Evolutionary conservation across 1,140 invertebrate species (phyloP).

Genomic region (Drosophila nigrodunni): DNA sequence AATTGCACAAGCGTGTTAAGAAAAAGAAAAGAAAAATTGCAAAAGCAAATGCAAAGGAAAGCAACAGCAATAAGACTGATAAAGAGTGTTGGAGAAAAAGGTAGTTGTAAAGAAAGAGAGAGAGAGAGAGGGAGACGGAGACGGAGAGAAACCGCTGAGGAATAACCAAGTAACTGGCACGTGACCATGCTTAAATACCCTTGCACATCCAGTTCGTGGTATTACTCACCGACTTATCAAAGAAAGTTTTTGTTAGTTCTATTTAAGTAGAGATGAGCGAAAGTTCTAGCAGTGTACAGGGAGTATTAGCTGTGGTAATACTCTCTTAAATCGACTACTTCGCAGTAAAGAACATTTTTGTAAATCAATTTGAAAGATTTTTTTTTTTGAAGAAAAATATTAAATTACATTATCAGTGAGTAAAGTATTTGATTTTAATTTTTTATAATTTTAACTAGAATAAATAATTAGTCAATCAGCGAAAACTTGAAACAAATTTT

Average conservation of each 20-base stretch:
- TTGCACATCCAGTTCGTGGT: conserved; percentile 5
- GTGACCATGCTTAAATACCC: conserved; percentile 42
- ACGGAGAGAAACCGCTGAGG: neutral
- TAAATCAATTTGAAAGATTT: neutral
- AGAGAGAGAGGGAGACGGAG: neutral
- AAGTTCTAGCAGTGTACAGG: neutral
- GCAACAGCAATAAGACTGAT: conserved; percentile 1
- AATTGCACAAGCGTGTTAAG: conserved; percentile 68
- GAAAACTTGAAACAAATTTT: no score
- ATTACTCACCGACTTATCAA: neutral
- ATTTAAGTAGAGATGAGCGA: neutral
- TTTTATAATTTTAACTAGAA: no score
- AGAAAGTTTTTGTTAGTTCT: neutral
- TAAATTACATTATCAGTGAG: no score
- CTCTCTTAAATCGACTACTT: no score
- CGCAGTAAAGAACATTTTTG: neutral
- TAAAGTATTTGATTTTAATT: no score
- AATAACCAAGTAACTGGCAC: conserved; percentile 22
- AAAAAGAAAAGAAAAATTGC: conserved; percentile 35
- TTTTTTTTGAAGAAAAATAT: no score
- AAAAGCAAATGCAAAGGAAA: conserved; percentile 10
- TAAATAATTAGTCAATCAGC: no score
- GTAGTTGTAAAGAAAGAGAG: neutral
- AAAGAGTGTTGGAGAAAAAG: neutral
- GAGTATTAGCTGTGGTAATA: neutral